phyloP scores from a whole-genome alignment of 2,113 vertebrate species.

The Atherinomorus stipes region DNA sequence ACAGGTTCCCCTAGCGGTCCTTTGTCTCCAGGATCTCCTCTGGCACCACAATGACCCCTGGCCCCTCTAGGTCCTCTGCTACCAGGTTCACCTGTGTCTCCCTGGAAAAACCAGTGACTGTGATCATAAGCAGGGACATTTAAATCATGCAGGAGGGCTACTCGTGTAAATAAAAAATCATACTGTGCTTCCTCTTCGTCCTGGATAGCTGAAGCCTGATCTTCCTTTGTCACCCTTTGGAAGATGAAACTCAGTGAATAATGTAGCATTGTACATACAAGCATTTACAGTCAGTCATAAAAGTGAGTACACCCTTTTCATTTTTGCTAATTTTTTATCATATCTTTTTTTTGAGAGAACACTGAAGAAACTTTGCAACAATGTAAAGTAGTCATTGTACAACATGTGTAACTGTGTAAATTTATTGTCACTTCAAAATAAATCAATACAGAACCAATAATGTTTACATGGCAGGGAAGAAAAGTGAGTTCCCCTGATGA shows the following conservation, averaged over 20 bases:
- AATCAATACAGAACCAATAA: too few species aligned
- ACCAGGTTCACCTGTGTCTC: slow-evolving; percentile 88
- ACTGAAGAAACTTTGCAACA: too few species aligned
- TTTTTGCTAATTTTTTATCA: too few species aligned
- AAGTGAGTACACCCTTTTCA: too few species aligned
- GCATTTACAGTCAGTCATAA: too few species aligned
- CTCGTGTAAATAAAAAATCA: slow-evolving; percentile 2
- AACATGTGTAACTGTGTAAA: too few species aligned
- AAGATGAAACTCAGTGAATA: not conserved
- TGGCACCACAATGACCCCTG: slow-evolving; percentile 90
- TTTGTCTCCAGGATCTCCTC: slow-evolving; percentile 86
- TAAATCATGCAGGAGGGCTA: not conserved
- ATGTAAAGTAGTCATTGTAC: too few species aligned
- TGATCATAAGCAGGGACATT: not conserved
- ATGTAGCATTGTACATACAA: not conserved
- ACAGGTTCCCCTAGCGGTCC: slow-evolving; percentile 86
- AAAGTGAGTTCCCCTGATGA: too few species aligned
- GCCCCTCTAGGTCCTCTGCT: slow-evolving; percentile 85
- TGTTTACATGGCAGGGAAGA: too few species aligned
- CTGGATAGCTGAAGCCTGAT: slow-evolving; percentile 91
- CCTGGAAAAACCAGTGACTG: slow-evolving; percentile 77
- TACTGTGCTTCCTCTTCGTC: slow-evolving; percentile 88
- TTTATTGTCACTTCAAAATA: too few species aligned
- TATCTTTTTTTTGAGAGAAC: too few species aligned
- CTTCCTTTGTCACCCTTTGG: slow-evolving; percentile 91